A percentile compares a stretch with the other conserved stretches of the same genome.
These are phyloP conservation scores for Bursaphelenchus mucronatus DNA, from an alignment of 1,140 invertebrate species.

Conservation along the genomic window DNA sequence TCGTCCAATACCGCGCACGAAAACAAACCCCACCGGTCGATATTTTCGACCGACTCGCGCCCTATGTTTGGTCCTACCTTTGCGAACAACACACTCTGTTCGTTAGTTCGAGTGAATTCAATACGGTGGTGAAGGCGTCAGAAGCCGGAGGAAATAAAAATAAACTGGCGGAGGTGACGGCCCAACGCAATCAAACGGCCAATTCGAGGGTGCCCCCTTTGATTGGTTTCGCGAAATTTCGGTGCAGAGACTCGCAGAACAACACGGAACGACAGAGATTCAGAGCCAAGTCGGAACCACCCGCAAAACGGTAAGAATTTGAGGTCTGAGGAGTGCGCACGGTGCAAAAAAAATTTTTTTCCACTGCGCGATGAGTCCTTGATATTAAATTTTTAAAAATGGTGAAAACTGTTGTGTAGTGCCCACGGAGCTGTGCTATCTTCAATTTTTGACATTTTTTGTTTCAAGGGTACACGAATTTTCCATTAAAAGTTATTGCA, in stretches of 20 bases:
- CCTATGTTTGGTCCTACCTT: conserved; percentile 20
- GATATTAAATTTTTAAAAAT: too few relatives aligned
- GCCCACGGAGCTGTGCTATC: too few relatives aligned
- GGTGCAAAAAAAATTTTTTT: too few relatives aligned
- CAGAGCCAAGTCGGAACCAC: conserved; percentile 7
- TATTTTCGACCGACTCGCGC: conserved; percentile 27
- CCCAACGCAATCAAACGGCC: conserved; percentile 16
- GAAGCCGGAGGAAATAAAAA: conserved; percentile 12
- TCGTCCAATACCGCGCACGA: conserved; percentile 7
- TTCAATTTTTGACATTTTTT: too few relatives aligned
- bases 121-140: conserved; percentile 19
- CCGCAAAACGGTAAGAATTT: neutral
- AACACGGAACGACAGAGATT: conserved; percentile 6
- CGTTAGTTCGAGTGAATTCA: conserved; percentile 32
- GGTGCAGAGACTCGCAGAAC: conserved; percentile 2
- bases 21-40: conserved; percentile 25
- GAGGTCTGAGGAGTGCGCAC: too few relatives aligned
- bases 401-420: too few relatives aligned
- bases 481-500: too few relatives aligned
- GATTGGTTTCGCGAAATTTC: conserved; percentile 16
- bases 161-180: conserved; percentile 24
- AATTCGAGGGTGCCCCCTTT: conserved; percentile 19
- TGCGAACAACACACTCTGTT: conserved; percentile 29
- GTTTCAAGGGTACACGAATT: too few relatives aligned
- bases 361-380: too few relatives aligned